Percentiles rank a stretch among this genome's conserved stretches.
Conservation (phyloP, 2,888 invertebrate species). For the Formica aserva region DNA sequence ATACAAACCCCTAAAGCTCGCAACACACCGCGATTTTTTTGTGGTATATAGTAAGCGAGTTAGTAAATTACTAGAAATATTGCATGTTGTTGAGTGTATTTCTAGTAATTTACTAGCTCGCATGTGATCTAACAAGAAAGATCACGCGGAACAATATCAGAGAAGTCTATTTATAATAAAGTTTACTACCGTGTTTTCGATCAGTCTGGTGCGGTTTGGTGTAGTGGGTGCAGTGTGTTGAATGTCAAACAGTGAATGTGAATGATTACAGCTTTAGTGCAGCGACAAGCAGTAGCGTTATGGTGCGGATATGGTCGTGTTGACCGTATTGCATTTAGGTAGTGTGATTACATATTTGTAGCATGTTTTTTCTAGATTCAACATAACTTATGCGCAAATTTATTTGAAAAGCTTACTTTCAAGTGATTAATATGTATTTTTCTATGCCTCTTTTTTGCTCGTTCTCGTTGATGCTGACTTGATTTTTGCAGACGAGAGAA, state of each 20-base stretch:
- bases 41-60: background rate
- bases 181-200: background rate
- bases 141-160: background rate
- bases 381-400: background rate
- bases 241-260: background rate
- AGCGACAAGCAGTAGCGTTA: background rate
- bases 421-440: constrained; percentile 18
- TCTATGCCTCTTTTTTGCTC: background rate
- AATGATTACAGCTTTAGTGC: background rate
- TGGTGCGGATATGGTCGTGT: background rate
- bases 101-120: background rate
- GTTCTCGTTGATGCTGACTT: background rate
- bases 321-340: background rate
- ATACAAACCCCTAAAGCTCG: background rate
- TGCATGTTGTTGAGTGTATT: background rate
- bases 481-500: background rate
- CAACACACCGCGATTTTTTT: background rate
- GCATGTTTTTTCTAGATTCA: background rate
- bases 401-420: background rate
- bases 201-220: constrained; percentile 26
- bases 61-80: background rate
- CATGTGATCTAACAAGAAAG: background rate
- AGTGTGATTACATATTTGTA: constrained; percentile 10
- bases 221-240: background rate
- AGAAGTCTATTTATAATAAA: background rate